A percentile compares a stretch with the other conserved stretches of the same genome.
These are phyloP conservation scores for Leuciscus waleckii DNA, from an alignment of 2,797 vertebrate genomes.

Conservation along the genomic window DNA sequence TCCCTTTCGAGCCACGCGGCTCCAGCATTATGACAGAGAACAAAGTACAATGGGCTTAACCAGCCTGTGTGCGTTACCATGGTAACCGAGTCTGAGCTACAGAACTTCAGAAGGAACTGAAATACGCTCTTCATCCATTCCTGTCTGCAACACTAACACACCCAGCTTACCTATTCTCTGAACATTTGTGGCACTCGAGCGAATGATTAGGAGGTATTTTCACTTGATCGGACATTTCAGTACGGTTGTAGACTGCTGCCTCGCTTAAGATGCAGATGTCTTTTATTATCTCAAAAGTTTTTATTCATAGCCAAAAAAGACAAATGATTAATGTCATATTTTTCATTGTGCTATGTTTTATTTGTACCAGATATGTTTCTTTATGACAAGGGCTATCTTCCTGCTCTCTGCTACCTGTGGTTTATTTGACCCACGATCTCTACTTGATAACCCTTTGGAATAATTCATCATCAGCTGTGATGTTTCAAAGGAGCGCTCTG, in stretches of 20 bases:
- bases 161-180: slow-evolving; percentile 18
- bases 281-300: slow-evolving; percentile 31
- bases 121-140: slow-evolving; percentile 18
- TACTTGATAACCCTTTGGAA: slow-evolving; percentile 3
- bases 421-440: slow-evolving; percentile 43
- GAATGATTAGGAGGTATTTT: slow-evolving; percentile 30
- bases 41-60: slow-evolving; percentile 52
- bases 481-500: slow-evolving; percentile 45
- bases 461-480: not conserved
- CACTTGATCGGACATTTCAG: slow-evolving; percentile 30
- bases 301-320: slow-evolving; percentile 53
- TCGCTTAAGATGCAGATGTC: slow-evolving; percentile 46
- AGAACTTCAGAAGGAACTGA: slow-evolving; percentile 42
- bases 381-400: slow-evolving; percentile 68
- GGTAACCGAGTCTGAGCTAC: slow-evolving; percentile 54
- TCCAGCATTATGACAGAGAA: slow-evolving; percentile 51
- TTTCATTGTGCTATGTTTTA: slow-evolving; percentile 44
- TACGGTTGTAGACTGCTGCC: slow-evolving; percentile 36
- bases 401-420: slow-evolving; percentile 55
- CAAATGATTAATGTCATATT: slow-evolving; percentile 28
- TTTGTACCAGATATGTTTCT: slow-evolving; percentile 48
- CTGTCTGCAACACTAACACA: slow-evolving; percentile 20
- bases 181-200: slow-evolving; percentile 10
- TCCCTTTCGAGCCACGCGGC: slow-evolving; percentile 45
- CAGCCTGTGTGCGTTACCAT: slow-evolving; percentile 45